Evolutionary conservation across 2,797 vertebrate genomes (phyloP).

Genomic region (Sebastes hubbsi): DNA sequence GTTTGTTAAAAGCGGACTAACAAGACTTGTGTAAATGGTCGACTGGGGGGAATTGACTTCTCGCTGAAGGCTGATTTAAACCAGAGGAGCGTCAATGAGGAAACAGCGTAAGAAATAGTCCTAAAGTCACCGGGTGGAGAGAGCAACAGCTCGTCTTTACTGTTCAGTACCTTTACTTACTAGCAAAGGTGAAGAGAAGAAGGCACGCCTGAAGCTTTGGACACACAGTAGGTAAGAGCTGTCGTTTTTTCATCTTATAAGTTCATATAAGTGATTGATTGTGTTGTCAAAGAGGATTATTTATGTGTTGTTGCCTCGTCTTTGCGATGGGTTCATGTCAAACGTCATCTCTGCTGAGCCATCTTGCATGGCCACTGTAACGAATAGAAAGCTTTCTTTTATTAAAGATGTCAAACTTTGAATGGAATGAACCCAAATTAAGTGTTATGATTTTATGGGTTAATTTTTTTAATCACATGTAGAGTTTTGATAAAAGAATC

Average conservation of each 20-base stretch:
- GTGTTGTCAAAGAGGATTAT: background rate
- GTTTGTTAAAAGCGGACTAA: background rate
- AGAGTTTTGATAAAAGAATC: background rate
- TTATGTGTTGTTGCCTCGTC: background rate
- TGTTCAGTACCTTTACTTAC: background rate
- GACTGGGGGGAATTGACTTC: background rate
- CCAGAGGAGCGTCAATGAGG: constrained; percentile 49
- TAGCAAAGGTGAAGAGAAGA: background rate
- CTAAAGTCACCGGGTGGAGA: constrained; percentile 19
- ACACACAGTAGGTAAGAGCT: constrained; percentile 17
- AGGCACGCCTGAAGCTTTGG: background rate
- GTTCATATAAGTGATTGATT: background rate
- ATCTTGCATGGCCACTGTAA: constrained; percentile 7
- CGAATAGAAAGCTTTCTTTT: background rate
- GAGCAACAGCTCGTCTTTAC: constrained; percentile 39
- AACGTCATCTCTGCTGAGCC: constrained; percentile 32
- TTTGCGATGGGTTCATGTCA: background rate
- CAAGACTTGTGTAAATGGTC: background rate
- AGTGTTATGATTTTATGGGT: background rate
- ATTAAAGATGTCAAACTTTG: background rate
- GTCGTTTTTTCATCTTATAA: too few species aligned
- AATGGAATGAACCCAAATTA: accelerated
- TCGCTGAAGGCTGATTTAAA: background rate
- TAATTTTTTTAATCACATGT: background rate
- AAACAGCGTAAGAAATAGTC: constrained; percentile 68